Evolutionary conservation across 2,888 invertebrate genomes (phyloP).

Genomic region (Cylindroiulus punctatus): DNA sequence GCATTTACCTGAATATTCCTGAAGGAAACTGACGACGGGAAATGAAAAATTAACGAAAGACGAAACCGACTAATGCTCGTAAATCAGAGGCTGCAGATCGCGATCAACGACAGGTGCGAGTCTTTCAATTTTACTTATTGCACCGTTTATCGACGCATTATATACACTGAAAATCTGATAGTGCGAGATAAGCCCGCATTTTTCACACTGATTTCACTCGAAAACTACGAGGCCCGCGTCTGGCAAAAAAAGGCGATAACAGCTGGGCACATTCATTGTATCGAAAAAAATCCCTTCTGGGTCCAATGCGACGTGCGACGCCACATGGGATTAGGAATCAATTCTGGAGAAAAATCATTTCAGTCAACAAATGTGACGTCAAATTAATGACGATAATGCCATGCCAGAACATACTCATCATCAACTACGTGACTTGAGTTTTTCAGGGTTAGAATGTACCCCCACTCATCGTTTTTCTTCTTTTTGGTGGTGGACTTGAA

Average conservation of each 20-base stretch:
- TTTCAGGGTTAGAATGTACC: too few species aligned
- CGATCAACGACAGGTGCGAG: neutral
- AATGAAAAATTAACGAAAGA: neutral
- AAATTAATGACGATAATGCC: too few species aligned
- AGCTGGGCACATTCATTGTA: too few species aligned
- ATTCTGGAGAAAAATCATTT: too few species aligned
- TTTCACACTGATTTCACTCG: neutral
- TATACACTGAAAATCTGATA: constrained; percentile 20
- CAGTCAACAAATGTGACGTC: too few species aligned
- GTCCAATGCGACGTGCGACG: too few species aligned
- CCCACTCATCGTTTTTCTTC: too few species aligned
- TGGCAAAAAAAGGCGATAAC: neutral
- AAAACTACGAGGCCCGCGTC: neutral
- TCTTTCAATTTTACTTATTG: neutral
- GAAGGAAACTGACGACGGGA: neutral
- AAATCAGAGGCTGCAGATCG: neutral
- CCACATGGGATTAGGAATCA: too few species aligned
- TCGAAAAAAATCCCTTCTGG: too few species aligned
- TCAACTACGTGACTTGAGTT: too few species aligned
- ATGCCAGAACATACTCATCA: too few species aligned
- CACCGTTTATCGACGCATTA: neutral
- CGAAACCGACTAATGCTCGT: neutral
- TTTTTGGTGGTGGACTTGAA: too few species aligned
- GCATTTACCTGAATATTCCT: neutral
- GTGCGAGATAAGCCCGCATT: neutral